phyloP scores from a whole-genome alignment of 2,113 vertebrate genomes.

The Jacana jacana region DNA sequence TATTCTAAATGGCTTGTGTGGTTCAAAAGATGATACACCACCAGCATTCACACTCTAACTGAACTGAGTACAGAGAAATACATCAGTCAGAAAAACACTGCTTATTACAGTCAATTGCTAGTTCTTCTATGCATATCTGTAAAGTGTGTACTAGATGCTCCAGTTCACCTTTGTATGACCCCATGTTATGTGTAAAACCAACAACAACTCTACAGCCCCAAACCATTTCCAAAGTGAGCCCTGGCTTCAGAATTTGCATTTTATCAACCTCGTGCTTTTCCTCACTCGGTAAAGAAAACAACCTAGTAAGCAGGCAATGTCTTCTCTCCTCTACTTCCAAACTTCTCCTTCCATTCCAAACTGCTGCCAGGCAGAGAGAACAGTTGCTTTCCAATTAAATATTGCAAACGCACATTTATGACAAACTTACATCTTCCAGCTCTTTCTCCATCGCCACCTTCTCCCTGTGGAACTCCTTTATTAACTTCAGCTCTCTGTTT shows the following conservation, averaged over 20 bases:
- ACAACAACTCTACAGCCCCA: background rate
- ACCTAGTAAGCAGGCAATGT: background rate
- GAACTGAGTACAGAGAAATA: background rate
- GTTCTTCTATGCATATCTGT: background rate
- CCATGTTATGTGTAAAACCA: background rate
- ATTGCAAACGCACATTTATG: background rate
- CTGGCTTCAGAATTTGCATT: background rate
- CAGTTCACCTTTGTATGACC: background rate
- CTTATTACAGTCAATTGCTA: background rate
- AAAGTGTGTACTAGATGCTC: background rate
- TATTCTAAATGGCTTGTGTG: background rate
- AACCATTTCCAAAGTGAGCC: background rate
- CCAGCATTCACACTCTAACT: background rate
- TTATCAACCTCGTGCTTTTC: background rate
- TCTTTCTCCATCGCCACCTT: constrained; percentile 84
- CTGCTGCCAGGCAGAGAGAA: background rate
- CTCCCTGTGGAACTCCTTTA: constrained; percentile 79
- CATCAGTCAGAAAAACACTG: too few relatives aligned
- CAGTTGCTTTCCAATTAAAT: background rate
- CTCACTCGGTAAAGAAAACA: background rate
- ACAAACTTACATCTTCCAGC: constrained; percentile 70
- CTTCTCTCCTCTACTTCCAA: background rate
- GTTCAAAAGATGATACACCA: background rate
- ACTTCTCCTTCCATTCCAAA: too few relatives aligned
- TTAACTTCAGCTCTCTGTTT: constrained; percentile 80